Evolutionary conservation across 1,140 invertebrate species (phyloP), one percentile per base, ranked within the genome.

Genomic region (Brachionus koreanus): DNA sequence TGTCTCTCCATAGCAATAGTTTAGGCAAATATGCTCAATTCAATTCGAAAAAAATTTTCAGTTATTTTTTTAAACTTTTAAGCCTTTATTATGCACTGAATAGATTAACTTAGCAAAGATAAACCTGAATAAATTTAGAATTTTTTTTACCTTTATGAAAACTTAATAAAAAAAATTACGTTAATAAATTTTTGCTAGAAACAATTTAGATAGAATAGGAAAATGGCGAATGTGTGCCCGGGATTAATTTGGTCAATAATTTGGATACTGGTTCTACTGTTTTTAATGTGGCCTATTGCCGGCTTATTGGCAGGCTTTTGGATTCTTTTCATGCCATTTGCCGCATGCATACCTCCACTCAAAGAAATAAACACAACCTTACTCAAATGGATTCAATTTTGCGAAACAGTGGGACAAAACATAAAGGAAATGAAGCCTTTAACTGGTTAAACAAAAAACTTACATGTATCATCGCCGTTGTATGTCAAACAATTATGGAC

Each of bases 381-480:
- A 61, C 76, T 79, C 25, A 79, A 79, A 61, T 79, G 76, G 76
- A 79, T 79, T 3, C 49, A 79, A 29, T 79, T 29, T 23, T 79
- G 76, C 29, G 76, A 79, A 43, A 57, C 13, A 43, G 61, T 79
- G 5, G 76, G 76, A 29, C 49, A 79, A 37, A 61, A 65, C 42
- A 79, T 79, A 7, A 57, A 65, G 19, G 76, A 79, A 25, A 79
- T 79, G 76, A 57, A 65, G 37, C 76, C 76, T 9, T 35, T 79
- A 39, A 65, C 33, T 79, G 46, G 46, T 23, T 79, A 65, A 57
- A 13, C 0, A 74, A 49, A 82, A 23, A 46, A 65, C 61, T 82
- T 82, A 82, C 79, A 65, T 29, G 57, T 67, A 16, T 65, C 57
- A 35, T 82, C 57, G 5, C 79, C 79, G 35, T 82, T 82, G 37